phyloP scores from a whole-genome alignment of 2,113 vertebrate species.

The Formicarius rufipectus region DNA sequence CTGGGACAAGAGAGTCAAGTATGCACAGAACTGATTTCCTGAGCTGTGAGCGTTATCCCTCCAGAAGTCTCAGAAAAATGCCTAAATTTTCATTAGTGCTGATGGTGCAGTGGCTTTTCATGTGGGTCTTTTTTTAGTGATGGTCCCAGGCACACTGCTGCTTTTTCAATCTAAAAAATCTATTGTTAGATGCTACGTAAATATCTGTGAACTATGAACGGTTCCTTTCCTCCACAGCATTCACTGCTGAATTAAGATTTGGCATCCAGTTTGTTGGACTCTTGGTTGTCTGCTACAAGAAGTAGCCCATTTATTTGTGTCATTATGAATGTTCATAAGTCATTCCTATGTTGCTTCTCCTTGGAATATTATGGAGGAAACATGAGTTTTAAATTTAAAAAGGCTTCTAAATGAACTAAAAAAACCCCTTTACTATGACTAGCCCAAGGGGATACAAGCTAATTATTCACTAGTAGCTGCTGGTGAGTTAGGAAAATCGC shows the following conservation, averaged over 20 bases:
- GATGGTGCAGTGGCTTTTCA: not conserved
- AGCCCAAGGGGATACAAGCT: constrained; percentile 22
- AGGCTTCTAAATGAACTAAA: constrained; percentile 54
- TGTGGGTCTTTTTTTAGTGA: not conserved
- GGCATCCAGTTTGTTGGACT: not conserved
- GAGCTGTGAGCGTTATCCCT: not conserved
- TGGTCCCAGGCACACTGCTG: rapidly evolving
- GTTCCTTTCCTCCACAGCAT: not conserved
- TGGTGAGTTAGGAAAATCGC: constrained; percentile 55
- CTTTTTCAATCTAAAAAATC: not conserved
- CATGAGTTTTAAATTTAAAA: constrained; percentile 47
- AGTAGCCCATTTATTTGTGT: not conserved
- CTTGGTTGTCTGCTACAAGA: not conserved
- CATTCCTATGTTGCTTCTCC: not conserved
- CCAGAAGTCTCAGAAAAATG: not conserved
- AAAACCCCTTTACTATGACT: constrained; percentile 43
- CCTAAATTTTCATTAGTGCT: not conserved
- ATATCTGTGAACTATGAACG: not conserved
- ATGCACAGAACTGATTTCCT: not conserved
- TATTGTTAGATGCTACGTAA: not conserved
- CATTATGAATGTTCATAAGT: not conserved
- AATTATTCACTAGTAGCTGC: constrained; percentile 47
- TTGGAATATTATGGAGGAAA: not conserved
- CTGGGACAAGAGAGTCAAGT: not conserved
- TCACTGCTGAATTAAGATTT: not conserved